Conservation (phyloP, 2,113 vertebrate species). For the Microtus oregoni region DNA sequence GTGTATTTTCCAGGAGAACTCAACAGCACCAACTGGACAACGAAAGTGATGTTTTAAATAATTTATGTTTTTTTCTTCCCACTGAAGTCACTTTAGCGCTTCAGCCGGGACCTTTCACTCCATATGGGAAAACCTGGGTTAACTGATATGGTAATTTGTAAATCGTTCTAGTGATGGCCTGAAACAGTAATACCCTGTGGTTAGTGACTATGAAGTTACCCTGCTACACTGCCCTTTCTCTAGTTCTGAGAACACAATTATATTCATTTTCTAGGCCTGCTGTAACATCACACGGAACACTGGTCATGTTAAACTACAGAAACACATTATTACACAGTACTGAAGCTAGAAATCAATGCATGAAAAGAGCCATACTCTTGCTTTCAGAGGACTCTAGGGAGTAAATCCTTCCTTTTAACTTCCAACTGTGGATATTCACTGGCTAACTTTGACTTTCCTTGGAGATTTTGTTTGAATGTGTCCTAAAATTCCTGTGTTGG, state of each 20-base stretch:
- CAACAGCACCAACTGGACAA: background rate
- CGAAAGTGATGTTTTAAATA: background rate
- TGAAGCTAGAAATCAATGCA: background rate
- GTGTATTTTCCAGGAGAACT: background rate
- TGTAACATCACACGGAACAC: background rate
- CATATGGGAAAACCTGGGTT: background rate
- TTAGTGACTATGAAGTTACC: background rate
- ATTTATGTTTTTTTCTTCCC: background rate
- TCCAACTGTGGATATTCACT: background rate
- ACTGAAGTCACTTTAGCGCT: background rate
- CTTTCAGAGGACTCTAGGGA: background rate
- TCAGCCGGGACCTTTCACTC: background rate
- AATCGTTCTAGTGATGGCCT: background rate
- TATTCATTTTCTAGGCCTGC: background rate
- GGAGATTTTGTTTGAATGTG: background rate
- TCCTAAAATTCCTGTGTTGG: too few species aligned
- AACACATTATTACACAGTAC: background rate
- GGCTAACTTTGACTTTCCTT: background rate
- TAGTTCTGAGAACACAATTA: background rate
- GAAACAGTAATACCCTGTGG: background rate
- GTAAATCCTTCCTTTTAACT: background rate
- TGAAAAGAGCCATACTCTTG: background rate
- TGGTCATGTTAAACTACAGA: background rate
- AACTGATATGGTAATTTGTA: background rate
- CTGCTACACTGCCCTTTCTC: background rate